Percentiles rank a stretch among this genome's conserved stretches.
phyloP scores from a whole-genome alignment of 2,113 vertebrate species.

The Crotalus tigris region DNA sequence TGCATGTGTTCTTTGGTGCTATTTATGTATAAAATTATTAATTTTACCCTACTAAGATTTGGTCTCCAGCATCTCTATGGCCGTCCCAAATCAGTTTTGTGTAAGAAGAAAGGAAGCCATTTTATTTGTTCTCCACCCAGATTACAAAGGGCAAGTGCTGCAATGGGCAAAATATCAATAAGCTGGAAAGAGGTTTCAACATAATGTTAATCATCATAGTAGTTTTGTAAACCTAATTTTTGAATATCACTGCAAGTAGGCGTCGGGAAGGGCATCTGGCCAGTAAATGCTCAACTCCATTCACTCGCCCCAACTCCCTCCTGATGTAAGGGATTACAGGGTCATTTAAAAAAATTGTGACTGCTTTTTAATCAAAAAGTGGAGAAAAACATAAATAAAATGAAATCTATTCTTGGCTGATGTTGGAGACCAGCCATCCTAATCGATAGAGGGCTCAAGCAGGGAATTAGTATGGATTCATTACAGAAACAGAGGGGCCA shows the following conservation, averaged over 20 bases:
- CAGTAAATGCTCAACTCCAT: not conserved
- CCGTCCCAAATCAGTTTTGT: not conserved
- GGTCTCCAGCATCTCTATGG: not conserved
- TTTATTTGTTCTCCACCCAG: not conserved
- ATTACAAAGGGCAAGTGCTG: not conserved
- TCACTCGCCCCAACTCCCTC: not conserved
- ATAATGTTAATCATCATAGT: not conserved
- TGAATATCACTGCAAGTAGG: not conserved
- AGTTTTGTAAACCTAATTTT: not conserved
- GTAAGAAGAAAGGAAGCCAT: not conserved
- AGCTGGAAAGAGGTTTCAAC: not conserved
- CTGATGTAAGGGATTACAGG: not conserved
- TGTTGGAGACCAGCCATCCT: not conserved
- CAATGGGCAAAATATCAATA: not conserved
- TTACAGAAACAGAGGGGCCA: not conserved
- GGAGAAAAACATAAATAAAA: not conserved
- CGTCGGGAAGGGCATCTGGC: not conserved
- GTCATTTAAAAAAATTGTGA: not conserved
- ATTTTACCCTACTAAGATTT: not conserved
- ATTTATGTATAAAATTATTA: conserved; percentile 6
- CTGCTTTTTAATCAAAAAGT: not conserved
- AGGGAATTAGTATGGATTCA: not conserved
- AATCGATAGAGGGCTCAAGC: not conserved
- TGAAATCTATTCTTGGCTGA: not conserved
- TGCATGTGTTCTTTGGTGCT: not conserved